These are phyloP conservation scores for Helleia helle DNA, from an alignment of 2,888 invertebrate genomes.

Conservation along the genomic window DNA sequence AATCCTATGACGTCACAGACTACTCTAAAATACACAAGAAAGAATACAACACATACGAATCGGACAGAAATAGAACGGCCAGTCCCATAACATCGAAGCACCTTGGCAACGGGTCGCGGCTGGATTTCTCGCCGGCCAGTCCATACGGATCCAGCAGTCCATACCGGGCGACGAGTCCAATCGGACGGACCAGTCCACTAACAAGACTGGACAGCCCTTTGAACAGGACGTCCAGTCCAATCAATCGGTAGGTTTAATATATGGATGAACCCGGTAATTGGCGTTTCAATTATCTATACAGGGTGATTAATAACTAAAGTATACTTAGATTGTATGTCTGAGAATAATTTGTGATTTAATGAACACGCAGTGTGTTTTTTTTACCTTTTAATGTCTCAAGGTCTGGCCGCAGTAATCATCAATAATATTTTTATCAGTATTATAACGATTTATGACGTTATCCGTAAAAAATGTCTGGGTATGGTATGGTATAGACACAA, in stretches of 20 bases:
- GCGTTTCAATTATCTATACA: background rate
- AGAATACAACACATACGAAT: constrained; percentile 54
- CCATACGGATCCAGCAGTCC: constrained; percentile 56
- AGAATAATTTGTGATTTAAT: no score
- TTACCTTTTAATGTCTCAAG: no score
- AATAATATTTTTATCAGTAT: no score
- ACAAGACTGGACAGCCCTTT: constrained; percentile 65
- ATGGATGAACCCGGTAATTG: background rate
- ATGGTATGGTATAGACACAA: no score
- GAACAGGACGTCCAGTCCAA: constrained; percentile 72
- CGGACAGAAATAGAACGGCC: constrained; percentile 61
- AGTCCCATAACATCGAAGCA: constrained; percentile 70
- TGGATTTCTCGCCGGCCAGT: constrained; percentile 66
- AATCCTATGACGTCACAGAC: constrained; percentile 58
- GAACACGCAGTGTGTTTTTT: no score
- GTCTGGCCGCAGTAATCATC: no score
- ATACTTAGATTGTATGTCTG: no score
- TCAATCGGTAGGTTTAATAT: constrained; percentile 47
- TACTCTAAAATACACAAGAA: constrained; percentile 55
- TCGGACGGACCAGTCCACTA: constrained; percentile 71
- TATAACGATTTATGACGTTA: no score
- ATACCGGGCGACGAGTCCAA: constrained; percentile 54
- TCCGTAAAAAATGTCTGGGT: no score
- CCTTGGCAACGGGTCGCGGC: constrained; percentile 63
- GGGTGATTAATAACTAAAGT: no score